Percentiles rank a stretch among this genome's conserved stretches.
Conservation (phyloP, 1,140 invertebrate genomes). For the Eupeodes corollae region DNA sequence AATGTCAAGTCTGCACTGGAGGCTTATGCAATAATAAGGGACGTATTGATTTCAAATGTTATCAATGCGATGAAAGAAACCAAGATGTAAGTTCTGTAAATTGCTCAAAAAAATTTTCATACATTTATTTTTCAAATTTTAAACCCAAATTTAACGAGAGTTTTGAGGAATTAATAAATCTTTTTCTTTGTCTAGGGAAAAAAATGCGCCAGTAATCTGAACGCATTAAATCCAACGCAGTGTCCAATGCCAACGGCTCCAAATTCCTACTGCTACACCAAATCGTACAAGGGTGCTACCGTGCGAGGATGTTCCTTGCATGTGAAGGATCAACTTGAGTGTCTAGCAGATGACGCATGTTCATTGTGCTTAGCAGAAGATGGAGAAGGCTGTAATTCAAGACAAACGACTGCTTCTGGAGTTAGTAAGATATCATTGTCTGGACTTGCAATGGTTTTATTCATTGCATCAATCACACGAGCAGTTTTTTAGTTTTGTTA, state of each 20-base stretch:
- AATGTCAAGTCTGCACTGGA: constrained; percentile 23
- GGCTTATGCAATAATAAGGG: constrained; percentile 26
- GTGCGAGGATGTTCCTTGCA: constrained; percentile 25
- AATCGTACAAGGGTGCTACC: constrained; percentile 9
- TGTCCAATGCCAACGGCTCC: constrained; percentile 20
- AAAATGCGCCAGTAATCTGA: constrained; percentile 10
- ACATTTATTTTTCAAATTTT: neutral
- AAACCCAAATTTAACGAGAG: neutral
- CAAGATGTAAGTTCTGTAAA: constrained; percentile 8
- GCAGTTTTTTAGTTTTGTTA: too few species aligned
- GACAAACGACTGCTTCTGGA: constrained; percentile 1
- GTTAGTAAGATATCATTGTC: neutral
- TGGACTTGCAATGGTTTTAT: too few species aligned
- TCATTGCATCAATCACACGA: too few species aligned
- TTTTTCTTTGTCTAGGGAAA: constrained; percentile 6
- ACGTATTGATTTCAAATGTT: constrained; percentile 21
- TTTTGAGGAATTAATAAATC: neutral
- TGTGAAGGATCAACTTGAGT: constrained; percentile 18
- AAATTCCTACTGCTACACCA: constrained; percentile 30
- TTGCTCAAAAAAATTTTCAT: neutral
- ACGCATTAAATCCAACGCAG: constrained; percentile 8
- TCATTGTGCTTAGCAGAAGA: constrained; percentile 25
- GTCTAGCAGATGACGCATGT: constrained; percentile 23
- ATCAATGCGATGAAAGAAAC: constrained; percentile 20
- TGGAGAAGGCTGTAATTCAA: constrained; percentile 19